phyloP scores from a whole-genome alignment of 2,797 vertebrate genomes.

The Pseudomugil tenellus region DNA sequence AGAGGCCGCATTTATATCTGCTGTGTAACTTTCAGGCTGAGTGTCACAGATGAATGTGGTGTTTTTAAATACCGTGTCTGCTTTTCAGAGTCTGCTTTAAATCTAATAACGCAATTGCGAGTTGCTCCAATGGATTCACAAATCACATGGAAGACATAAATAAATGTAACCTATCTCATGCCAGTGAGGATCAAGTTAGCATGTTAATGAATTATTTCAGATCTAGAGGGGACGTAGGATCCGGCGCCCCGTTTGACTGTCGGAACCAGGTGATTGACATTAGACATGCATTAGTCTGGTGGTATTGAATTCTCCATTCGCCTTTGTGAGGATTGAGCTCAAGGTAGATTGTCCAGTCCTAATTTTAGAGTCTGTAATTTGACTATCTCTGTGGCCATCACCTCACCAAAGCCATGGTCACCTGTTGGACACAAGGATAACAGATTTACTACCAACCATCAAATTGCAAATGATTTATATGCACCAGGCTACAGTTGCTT shows the following conservation, averaged over 20 bases:
- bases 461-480: neutral
- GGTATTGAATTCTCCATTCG: slow-evolving; percentile 19
- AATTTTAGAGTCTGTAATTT: slow-evolving; percentile 43
- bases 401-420: slow-evolving; percentile 18
- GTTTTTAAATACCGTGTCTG: neutral
- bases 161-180: slow-evolving; percentile 8
- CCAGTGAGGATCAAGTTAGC: slow-evolving; percentile 8
- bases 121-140: slow-evolving; percentile 22
- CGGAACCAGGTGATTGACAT: slow-evolving; percentile 1
- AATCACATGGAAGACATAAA: slow-evolving; percentile 19
- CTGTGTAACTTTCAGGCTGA: neutral
- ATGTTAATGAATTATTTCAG: slow-evolving; percentile 15
- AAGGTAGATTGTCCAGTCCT: slow-evolving; percentile 41
- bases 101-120: neutral
- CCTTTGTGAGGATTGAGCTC: slow-evolving; percentile 25
- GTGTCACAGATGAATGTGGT: slow-evolving; percentile 6
- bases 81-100: slow-evolving; percentile 3
- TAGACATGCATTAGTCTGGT: slow-evolving; percentile 21
- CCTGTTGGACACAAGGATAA: slow-evolving; percentile 25
- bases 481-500: neutral
- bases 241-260: slow-evolving; percentile 5
- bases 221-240: neutral
- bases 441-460: slow-evolving; percentile 23
- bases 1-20: neutral
- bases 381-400: slow-evolving; percentile 18